Evolutionary conservation across 2,113 vertebrate genomes (phyloP), one percentile per base, ranked within the genome.

Genomic region (Tychaedon coryphoeus): DNA sequence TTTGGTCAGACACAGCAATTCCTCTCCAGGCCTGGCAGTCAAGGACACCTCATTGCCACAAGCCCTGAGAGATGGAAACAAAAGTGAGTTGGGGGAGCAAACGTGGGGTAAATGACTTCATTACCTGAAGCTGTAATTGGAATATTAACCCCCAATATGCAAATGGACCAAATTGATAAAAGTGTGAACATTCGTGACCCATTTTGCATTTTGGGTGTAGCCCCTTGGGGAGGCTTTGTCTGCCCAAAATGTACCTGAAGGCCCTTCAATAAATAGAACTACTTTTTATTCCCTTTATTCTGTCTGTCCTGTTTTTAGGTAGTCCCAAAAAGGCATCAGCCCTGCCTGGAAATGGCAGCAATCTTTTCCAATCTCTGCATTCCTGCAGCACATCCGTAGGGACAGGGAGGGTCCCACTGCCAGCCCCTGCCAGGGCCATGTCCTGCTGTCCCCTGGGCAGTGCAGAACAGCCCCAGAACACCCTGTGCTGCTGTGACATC

Each of bases 401-500:
- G 67, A 50, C 56, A 71, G 53, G 19, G 34, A 14, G 25, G 25
- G 24, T 76, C 47, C 9, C 16, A 4, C 24, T 15, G 7, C 14
- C 67, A 76, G 70, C 25, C 13, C 15, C 15, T 40, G 36, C 33
- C n/a, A 26, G 11, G 19, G 54, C 43, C 38, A 4, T 8, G 26
- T 51, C 50, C 50, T 51, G 50, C 15, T 51, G 8, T 51, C 14
- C 20, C 42, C 64, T 23, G 33, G 33, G 29, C 36, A 34, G 28
- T 2, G 33, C 50, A 69, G 57, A 65, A 50, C n/a, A 9, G 51
- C 3, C 28, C 8, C 34, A 15, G 31, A 38, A 14, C 1, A 0
- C 15, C 25, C 36, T 7, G n/a, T 1, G 25, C 25, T 66, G 25
- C 70, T 33, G 5, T 8, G 43, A 33, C 17, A 15, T 2, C 64